Base-by-base conservation (phyloP, 2,888 invertebrate species). In the Anorthoa munda region DNA sequence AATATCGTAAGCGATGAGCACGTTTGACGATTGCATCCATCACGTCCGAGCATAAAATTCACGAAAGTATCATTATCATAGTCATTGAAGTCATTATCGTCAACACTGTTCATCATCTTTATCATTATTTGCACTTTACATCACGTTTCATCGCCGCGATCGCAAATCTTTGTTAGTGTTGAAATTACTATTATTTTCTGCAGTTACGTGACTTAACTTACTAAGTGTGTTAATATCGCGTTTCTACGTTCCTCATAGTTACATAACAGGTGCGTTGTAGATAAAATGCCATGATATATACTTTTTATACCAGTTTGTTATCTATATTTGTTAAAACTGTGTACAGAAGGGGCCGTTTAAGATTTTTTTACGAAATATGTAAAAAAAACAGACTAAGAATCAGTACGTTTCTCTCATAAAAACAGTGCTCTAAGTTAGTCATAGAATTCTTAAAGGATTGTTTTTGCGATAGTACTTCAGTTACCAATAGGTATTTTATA, bases 101-200 rank as follows among this genome's bases (percentile, higher is more conserved):
- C 82, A 72, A 85, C 71, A 73, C 68, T 63, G 78, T 77, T 86
- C 87, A 89, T 87, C 84, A 86, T 79, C 81, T 85, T 84, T 84
- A 86, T 86, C 87, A 86, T 89, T 87, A 87, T 88, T 86, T 86
- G 86, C 85, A 85, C 83, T 87, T 81, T 84, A 83, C 86, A 85
- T 90, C 89, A 88, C 88, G 86, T 89, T 89, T 87, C 88, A 89
- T 84, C 81, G 81, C 82, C 82, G 86, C 79, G 86, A 86, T 86
- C 77, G 81, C 84, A 79, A 80, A 85, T 87, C 87, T 85, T 86
- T 77, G 70, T 75, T 84, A 80, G 79, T 68, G 70, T 81, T 82
- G 74, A 84, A 84, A 83, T 87, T 79, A 85, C 80, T 83, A 86
- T 87, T 88, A 86, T 87, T 88, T 87, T 79, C 77, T 80, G 56